Conservation (phyloP, 2,888 invertebrate species). For the Gymnosoma rotundatum region DNA sequence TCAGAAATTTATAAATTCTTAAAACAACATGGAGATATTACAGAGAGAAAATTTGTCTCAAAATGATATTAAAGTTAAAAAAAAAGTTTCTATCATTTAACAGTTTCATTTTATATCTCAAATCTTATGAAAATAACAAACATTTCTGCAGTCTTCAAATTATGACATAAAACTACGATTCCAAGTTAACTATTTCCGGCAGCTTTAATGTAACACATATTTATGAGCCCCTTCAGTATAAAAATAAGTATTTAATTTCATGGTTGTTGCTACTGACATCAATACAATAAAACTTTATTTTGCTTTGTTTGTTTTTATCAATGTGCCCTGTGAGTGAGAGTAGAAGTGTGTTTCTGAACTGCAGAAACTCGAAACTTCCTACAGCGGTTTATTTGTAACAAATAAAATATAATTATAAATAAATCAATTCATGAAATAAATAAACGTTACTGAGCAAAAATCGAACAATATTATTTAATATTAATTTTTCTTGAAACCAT, state of each 20-base stretch:
- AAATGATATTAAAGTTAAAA: too few species aligned
- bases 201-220: background rate
- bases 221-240: background rate
- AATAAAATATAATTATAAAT: background rate
- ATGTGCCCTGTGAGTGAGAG: background rate
- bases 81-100: too few species aligned
- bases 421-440: conserved; percentile 30
- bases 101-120: too few species aligned
- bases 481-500: conserved; percentile 1
- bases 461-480: conserved; percentile 14
- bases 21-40: too few species aligned
- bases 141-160: too few species aligned
- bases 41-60: too few species aligned
- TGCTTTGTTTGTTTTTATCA: conserved; percentile 12
- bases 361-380: background rate
- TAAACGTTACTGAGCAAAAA: conserved; percentile 26
- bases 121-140: too few species aligned
- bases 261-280: conserved; percentile 50
- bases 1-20: too few species aligned
- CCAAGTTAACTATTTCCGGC: too few species aligned
- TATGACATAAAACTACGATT: too few species aligned
- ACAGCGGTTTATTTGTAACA: background rate
- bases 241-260: background rate
- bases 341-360: background rate
- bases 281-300: conserved; percentile 60